A percentile compares a stretch with the other conserved stretches of the same genome.
Conservation (phyloP, 2,888 invertebrate genomes). For the Caenorhabditis imperialis region DNA sequence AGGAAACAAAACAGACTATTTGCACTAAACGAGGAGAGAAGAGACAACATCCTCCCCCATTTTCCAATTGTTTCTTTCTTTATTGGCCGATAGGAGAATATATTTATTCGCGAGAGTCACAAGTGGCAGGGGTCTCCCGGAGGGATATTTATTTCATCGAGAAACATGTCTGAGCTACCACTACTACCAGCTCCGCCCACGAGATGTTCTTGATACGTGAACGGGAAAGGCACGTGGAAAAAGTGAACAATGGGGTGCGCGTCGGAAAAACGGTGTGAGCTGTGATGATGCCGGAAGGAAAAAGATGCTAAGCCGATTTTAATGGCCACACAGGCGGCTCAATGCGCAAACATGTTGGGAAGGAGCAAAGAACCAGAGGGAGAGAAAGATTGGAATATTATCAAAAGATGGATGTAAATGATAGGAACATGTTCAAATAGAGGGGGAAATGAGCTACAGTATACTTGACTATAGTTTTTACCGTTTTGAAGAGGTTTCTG, state of each 20-base stretch:
- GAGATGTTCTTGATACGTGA: conserved; percentile 27
- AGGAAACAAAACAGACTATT: conserved; percentile 15
- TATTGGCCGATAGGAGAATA: not conserved
- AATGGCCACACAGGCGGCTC: not conserved
- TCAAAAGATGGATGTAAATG: not conserved
- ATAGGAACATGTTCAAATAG: not conserved
- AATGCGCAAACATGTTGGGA: conserved; percentile 34
- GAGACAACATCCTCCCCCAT: too few species aligned
- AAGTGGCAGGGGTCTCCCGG: too few species aligned
- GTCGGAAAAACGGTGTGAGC: conserved; percentile 6
- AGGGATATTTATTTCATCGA: not conserved
- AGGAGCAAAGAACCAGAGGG: conserved; percentile 2
- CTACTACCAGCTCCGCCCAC: not conserved
- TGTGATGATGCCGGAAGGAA: conserved; percentile 5
- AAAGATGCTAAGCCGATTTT: conserved; percentile 20
- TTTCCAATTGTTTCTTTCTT: conserved; percentile 42
- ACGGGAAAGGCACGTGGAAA: not conserved
- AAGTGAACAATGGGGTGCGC: not conserved
- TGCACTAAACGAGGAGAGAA: conserved; percentile 41
- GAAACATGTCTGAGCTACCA: not conserved
- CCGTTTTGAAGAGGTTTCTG: too few species aligned
- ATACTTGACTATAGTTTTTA: too few species aligned
- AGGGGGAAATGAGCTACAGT: too few species aligned
- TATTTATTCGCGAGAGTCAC: too few species aligned
- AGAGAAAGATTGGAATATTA: not conserved